phyloP scores from a whole-genome alignment of 2,797 vertebrate species.

The Sylvia borin region DNA sequence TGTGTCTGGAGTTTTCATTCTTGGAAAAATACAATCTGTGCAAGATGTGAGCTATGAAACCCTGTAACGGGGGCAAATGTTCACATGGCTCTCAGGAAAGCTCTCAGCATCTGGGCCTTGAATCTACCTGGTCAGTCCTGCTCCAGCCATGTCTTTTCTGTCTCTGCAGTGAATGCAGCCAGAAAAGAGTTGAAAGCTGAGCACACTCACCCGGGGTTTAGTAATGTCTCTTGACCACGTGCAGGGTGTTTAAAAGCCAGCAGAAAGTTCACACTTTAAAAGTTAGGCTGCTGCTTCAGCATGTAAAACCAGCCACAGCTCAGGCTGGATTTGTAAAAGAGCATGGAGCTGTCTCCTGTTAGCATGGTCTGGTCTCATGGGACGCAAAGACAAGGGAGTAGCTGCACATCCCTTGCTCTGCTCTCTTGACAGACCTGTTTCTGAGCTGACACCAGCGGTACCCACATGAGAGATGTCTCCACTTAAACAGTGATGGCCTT shows the following conservation, averaged over 20 bases:
- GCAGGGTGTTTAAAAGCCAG: not conserved
- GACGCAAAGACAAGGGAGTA: not conserved
- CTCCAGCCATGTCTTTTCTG: not conserved
- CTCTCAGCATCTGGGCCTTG: not conserved
- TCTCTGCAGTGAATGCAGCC: not conserved
- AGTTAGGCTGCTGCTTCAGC: not conserved
- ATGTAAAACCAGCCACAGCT: not conserved
- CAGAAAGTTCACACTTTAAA: not conserved
- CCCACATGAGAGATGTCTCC: not conserved
- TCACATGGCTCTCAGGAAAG: not conserved
- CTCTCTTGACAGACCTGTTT: not conserved
- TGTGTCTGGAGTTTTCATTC: not conserved
- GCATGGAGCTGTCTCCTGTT: fast-evolving
- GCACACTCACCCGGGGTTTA: fast-evolving
- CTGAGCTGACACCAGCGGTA: not conserved
- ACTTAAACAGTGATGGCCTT: not conserved
- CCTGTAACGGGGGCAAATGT: fast-evolving
- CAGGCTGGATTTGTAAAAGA: not conserved
- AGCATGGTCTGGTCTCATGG: not conserved
- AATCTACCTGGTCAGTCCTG: not conserved
- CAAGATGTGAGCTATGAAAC: not conserved
- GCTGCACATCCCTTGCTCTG: not conserved
- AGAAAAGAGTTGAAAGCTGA: not conserved
- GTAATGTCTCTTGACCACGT: not conserved
- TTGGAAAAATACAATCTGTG: not conserved